phyloP scores from a whole-genome alignment of 2,113 vertebrate species.

The Rafetus swinhoei region DNA sequence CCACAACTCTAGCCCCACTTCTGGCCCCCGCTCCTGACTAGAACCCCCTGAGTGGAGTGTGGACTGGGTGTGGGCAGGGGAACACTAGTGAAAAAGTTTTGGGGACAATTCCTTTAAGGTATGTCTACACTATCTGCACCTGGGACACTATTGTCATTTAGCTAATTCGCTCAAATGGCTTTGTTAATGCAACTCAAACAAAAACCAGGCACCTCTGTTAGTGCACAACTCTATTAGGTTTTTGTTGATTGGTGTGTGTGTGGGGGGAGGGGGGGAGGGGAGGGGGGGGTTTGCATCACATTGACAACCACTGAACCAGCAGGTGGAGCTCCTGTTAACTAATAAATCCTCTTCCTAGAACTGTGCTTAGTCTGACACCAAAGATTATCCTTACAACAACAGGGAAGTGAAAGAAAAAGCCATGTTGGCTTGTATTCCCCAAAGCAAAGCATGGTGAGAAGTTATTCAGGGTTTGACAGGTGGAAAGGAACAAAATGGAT shows the following conservation, averaged over 20 bases:
- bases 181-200: neutral
- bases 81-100: too few relatives aligned
- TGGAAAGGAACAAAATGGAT: neutral
- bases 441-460: neutral
- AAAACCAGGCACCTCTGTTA: neutral
- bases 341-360: neutral
- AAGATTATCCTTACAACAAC: neutral
- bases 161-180: neutral
- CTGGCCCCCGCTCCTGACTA: too few relatives aligned
- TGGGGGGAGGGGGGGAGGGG: too few relatives aligned
- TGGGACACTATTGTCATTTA: neutral
- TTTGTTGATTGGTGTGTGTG: neutral
- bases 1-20: too few relatives aligned
- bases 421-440: neutral
- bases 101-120: too few relatives aligned
- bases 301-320: neutral
- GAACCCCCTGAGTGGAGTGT: too few relatives aligned
- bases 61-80: too few relatives aligned
- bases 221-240: neutral
- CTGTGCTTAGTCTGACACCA: neutral
- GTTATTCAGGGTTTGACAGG: neutral
- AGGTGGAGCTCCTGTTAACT: slow-evolving; percentile 2
- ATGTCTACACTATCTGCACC: too few relatives aligned
- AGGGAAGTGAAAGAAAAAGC: neutral
- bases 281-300: neutral